phyloP scores from a whole-genome alignment of 2,888 invertebrate genomes.

The Dryobotodes eremita region DNA sequence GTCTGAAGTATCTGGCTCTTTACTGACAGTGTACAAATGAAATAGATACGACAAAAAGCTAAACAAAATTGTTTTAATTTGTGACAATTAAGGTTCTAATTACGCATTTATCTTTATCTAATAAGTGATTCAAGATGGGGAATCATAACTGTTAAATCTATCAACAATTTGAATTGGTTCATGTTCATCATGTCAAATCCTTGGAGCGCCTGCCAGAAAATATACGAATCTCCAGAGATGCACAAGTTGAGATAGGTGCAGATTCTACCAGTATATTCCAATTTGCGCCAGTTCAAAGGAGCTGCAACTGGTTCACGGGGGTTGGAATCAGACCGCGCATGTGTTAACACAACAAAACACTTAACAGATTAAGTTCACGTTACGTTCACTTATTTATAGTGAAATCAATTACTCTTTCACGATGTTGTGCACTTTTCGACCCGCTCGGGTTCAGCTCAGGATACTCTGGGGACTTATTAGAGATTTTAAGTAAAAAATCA shows the following conservation, averaged over 20 bases:
- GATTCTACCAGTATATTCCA: not conserved
- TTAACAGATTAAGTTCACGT: slow-evolving; percentile 55
- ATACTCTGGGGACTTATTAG: not conserved
- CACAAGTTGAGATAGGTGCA: not conserved
- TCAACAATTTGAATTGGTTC: not conserved
- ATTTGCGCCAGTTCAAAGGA: not conserved
- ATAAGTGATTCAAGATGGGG: not conserved
- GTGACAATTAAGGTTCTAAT: not conserved
- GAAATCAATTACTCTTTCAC: slow-evolving; percentile 46
- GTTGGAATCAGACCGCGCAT: slow-evolving; percentile 1
- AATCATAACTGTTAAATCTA: not conserved
- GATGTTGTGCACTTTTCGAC: slow-evolving; percentile 13
- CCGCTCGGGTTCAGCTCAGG: not conserved
- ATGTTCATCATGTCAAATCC: not conserved
- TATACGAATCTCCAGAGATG: not conserved
- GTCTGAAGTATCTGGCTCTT: not conserved
- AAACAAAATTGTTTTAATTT: not conserved
- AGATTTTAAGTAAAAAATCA: slow-evolving; percentile 2
- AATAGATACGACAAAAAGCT: not conserved
- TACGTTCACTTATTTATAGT: slow-evolving; percentile 41
- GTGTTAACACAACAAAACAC: slow-evolving; percentile 57
- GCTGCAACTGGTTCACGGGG: slow-evolving; percentile 6
- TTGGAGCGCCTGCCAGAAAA: not conserved
- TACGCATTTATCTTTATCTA: not conserved
- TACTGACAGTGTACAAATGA: not conserved